Percentiles rank a stretch among this genome's conserved stretches.
Conservation (phyloP, 2,797 vertebrate genomes). For the Aphelocoma californica region DNA sequence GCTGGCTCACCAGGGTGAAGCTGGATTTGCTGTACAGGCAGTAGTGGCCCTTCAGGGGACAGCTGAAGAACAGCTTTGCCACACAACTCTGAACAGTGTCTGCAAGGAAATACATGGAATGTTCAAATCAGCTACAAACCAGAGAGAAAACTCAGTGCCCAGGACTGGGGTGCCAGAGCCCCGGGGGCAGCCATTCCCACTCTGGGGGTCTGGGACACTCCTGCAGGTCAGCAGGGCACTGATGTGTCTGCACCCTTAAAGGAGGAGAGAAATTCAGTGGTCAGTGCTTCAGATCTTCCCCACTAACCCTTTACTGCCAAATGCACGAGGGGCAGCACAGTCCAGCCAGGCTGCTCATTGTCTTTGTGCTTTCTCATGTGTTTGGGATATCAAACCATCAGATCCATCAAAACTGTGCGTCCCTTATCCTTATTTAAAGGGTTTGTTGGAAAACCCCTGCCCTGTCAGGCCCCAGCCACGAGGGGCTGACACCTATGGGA, state of each 20-base stretch:
- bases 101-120: constrained; percentile 49
- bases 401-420: background rate
- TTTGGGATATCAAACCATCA: background rate
- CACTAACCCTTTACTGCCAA: background rate
- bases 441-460: background rate
- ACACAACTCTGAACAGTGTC: constrained; percentile 83
- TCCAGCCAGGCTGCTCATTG: background rate
- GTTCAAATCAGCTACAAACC: background rate
- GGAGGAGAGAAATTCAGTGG: background rate
- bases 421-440: background rate
- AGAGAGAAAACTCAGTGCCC: background rate
- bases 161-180: background rate
- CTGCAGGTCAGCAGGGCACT: background rate
- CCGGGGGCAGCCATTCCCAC: rapidly evolving
- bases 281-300: background rate
- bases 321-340: background rate
- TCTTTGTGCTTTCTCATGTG: background rate
- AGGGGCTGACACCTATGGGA: background rate
- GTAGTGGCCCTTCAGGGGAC: constrained; percentile 91
- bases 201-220: background rate
- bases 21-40: constrained; percentile 92
- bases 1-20: constrained; percentile 85
- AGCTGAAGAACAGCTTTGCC: constrained; percentile 91
- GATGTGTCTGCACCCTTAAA: background rate
- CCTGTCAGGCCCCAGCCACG: background rate